These are phyloP conservation scores for Mesembrinibis cayennensis DNA, from an alignment of 2,113 vertebrate genomes.

Conservation along the genomic window DNA sequence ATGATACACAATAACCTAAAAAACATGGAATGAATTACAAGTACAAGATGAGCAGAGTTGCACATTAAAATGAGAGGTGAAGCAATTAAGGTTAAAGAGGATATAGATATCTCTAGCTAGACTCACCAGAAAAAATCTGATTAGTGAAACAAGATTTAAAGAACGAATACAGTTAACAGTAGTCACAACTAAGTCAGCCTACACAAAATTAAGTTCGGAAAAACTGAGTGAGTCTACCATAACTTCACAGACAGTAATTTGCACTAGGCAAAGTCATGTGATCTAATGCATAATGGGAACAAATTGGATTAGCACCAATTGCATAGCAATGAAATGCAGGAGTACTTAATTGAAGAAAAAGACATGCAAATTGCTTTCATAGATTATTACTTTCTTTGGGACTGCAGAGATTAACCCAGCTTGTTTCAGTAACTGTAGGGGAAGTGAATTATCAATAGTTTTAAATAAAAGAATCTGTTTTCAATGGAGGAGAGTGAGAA, in stretches of 20 bases:
- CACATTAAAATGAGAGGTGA: background rate
- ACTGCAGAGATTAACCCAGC: background rate
- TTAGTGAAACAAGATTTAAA: background rate
- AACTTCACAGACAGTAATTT: background rate
- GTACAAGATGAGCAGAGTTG: background rate
- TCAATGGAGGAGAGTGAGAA: background rate
- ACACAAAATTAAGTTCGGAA: background rate
- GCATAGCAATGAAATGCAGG: background rate
- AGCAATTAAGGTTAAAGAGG: background rate
- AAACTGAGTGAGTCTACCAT: background rate
- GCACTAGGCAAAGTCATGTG: background rate
- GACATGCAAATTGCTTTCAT: background rate
- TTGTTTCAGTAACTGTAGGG: background rate
- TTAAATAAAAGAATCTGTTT: background rate
- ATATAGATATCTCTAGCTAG: background rate
- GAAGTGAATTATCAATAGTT: background rate
- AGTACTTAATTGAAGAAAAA: background rate
- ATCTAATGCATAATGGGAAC: background rate
- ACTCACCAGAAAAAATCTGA: background rate
- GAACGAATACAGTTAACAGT: background rate
- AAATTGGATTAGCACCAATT: conserved; percentile 17
- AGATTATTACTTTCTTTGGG: background rate
- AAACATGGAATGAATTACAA: background rate
- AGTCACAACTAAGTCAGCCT: background rate
- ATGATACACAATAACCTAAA: background rate